These are phyloP conservation scores for Protonemura montana DNA, from an alignment of 2,888 invertebrate species.

Conservation along the genomic window DNA sequence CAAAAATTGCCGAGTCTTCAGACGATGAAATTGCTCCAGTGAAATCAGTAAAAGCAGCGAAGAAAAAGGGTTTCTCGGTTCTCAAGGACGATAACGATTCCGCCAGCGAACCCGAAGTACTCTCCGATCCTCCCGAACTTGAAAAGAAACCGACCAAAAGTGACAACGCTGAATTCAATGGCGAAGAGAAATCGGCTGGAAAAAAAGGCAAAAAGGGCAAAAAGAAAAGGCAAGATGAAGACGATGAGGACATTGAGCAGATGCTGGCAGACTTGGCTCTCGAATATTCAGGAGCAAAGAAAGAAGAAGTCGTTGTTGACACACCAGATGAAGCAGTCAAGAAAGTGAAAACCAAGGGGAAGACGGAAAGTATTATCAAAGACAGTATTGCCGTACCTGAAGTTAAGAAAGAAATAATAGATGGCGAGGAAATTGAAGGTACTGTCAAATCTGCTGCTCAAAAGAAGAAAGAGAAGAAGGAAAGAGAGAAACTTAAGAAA, in stretches of 20 bases:
- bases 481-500: conserved; percentile 79
- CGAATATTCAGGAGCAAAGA: conserved; percentile 76
- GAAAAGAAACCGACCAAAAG: conserved; percentile 39
- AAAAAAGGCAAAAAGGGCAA: conserved; percentile 57
- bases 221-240: conserved; percentile 69
- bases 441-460: conserved; percentile 84
- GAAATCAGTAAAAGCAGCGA: conserved; percentile 35
- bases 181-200: conserved; percentile 40
- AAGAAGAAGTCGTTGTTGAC: conserved; percentile 56
- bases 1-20: conserved; percentile 19
- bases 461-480: conserved; percentile 90
- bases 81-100: conserved; percentile 40
- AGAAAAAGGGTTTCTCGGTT: conserved; percentile 43
- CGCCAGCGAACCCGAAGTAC: conserved; percentile 7
- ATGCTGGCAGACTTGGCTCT: conserved; percentile 82
- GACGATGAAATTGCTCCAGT: conserved; percentile 1
- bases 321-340: conserved; percentile 50
- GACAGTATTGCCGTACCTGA: conserved; percentile 54
- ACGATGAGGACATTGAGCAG: conserved; percentile 82
- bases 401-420: conserved; percentile 61
- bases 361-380: conserved; percentile 41
- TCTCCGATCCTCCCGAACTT: neutral
- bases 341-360: conserved; percentile 49
- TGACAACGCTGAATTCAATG: conserved; percentile 44
- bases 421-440: conserved; percentile 65